Base-by-base conservation (phyloP, 1,140 invertebrate genomes). In the Bombus balteatus region DNA sequence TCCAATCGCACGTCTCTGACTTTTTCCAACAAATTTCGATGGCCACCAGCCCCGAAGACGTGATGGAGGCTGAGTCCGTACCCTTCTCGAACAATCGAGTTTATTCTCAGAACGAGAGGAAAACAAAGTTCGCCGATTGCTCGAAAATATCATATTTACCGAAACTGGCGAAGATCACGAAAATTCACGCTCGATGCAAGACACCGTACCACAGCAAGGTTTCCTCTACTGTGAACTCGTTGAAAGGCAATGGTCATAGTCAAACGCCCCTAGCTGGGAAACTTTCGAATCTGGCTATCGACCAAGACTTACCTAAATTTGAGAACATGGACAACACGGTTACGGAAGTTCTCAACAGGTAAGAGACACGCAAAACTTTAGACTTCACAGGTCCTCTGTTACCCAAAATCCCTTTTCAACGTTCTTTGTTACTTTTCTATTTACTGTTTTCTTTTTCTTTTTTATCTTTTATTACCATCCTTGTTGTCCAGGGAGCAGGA, bases 1-100 rank as follows among this genome's bases (percentile, higher is more conserved):
- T 95, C 32, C 94, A 95, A 72, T 94, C 95, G 12, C 95, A 95
- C 88, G 95, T 96, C 1, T 95, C 96, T 18, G 96, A 96, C 80
- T 95, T 96, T 78, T 94, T 96, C 15, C 94, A 96, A n/a, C 95
- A 96, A 88, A 96, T 96, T 28, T 94, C 95, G 43, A 91, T 95
- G 86, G 94, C 95, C 9, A 95, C 95, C 9, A 96, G 95, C 43
- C 95, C 95, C 15, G 95, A 96, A 72, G 95, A 95, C 78, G 93
- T 95, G 12, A 95, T 95, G 94, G 94, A 95, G 87, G 91, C 92
- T 13, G 94, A 92, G 8, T 91, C 92, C 12, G 92, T 95, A 57
- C 94, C 94, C 0, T 79, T 94, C 10, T 34, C 81, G 3, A 83
- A 86, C 18, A 93, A 87, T 74, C 83, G 89, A 53, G 66, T 92